A percentile compares a stretch with the other conserved stretches of the same genome.
Conservation (phyloP, 30 jellyfish, hydroid and myxozoan genomes). For the Hydra vulgaris region DNA sequence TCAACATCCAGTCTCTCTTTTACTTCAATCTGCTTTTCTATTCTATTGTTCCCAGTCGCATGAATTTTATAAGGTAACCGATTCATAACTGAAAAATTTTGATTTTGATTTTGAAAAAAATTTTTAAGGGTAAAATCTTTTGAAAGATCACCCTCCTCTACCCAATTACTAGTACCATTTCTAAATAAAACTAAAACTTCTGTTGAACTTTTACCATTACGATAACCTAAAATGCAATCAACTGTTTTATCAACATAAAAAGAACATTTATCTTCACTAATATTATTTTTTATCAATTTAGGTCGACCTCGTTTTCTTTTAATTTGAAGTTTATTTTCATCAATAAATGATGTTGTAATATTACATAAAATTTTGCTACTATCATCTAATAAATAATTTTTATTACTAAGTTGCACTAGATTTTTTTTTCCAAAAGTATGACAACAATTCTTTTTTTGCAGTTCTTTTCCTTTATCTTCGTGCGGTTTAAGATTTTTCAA, state of each 20-base stretch:
- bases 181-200: constrained; percentile 70
- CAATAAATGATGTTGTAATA: no score
- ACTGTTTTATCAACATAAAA: constrained; percentile 4
- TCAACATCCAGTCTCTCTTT: not conserved
- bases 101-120: constrained; percentile 26
- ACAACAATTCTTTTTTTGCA: not conserved
- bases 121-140: constrained; percentile 2
- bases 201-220: not conserved
- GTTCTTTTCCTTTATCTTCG: not conserved
- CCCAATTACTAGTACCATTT: constrained; percentile 93
- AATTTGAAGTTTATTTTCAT: not conserved
- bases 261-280: not conserved
- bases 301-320: not conserved
- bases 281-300: not conserved
- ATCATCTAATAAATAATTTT: not conserved
- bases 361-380: no score
- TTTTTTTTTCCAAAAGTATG: no score
- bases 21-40: not conserved
- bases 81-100: constrained; percentile 35
- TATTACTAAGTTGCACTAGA: not conserved
- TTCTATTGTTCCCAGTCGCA: not conserved
- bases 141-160: constrained; percentile 16
- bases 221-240: constrained; percentile 11
- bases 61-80: constrained; percentile 27
- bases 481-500: not conserved